Evolutionary conservation across 2,888 invertebrate species (phyloP).

Genomic region (Scrobipalpa costella): DNA sequence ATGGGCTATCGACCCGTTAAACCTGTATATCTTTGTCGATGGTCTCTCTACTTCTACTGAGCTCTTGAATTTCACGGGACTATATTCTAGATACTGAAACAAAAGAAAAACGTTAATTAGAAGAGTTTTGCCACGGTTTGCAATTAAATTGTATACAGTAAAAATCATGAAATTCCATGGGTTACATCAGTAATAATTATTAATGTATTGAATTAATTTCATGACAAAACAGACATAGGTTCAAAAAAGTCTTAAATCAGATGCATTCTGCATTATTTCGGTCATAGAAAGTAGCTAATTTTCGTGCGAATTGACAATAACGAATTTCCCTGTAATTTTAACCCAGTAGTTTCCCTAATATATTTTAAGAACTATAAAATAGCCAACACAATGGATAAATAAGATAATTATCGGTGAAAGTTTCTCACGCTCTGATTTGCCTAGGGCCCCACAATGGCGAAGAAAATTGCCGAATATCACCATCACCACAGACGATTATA

Average conservation of each 20-base stretch:
- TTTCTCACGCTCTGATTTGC: conserved; percentile 54
- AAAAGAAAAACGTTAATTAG: conserved; percentile 30
- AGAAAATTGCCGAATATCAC: conserved; percentile 39
- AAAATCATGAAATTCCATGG: too few relatives aligned
- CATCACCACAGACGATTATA: conserved; percentile 40
- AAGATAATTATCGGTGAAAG: conserved; percentile 39
- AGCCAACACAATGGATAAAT: conserved; percentile 20
- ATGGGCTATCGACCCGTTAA: conserved; percentile 93
- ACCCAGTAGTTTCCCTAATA: neutral
- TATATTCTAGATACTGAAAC: conserved; percentile 86
- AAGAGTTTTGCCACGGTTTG: neutral
- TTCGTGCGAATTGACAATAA: too few relatives aligned
- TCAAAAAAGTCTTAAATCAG: too few relatives aligned
- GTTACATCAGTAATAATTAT: too few relatives aligned
- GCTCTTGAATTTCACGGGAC: conserved; percentile 90
- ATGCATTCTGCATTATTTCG: too few relatives aligned
- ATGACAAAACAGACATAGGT: too few relatives aligned
- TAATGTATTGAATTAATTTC: too few relatives aligned
- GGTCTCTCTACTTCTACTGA: conserved; percentile 96
- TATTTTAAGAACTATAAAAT: neutral
- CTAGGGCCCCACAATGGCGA: conserved; percentile 36
- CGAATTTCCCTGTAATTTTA: neutral
- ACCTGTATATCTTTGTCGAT: conserved; percentile 97
- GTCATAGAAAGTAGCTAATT: too few relatives aligned
- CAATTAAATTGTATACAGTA: too few relatives aligned